Evolutionary conservation across 37 sponge, comb jelly and placozoan genomes (phyloP).

Genomic region (Bolinopsis microptera): DNA sequence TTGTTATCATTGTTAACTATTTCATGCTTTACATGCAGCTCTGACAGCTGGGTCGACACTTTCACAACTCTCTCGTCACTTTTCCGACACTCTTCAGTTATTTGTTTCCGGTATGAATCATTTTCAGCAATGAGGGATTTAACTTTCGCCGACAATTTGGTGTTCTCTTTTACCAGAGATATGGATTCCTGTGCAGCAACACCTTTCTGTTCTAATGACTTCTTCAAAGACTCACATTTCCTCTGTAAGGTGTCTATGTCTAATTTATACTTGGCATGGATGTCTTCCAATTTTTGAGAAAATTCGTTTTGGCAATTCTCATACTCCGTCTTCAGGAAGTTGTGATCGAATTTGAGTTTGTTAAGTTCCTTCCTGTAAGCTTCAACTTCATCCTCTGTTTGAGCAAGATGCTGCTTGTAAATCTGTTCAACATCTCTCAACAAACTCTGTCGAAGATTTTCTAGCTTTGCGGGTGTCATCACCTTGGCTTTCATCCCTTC

Average conservation of each 20-base stretch:
- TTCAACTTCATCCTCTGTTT: slow-evolving; percentile 62
- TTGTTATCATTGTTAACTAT: slow-evolving; percentile 38
- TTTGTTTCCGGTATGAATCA: background rate
- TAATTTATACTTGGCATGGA: slow-evolving; percentile 35
- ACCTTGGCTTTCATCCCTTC: slow-evolving; percentile 56
- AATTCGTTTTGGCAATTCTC: slow-evolving; percentile 57
- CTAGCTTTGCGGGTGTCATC: slow-evolving; percentile 47
- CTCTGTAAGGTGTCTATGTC: slow-evolving; percentile 34
- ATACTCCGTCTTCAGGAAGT: slow-evolving; percentile 53
- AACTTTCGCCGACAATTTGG: slow-evolving; percentile 28
- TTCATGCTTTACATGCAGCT: slow-evolving; percentile 55
- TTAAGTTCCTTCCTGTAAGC: slow-evolving; percentile 51
- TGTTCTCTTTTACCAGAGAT: slow-evolving; percentile 11
- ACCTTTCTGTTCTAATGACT: slow-evolving; percentile 1
- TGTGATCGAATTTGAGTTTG: slow-evolving; percentile 48
- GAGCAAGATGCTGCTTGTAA: slow-evolving; percentile 60
- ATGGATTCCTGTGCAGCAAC: slow-evolving; percentile 58
- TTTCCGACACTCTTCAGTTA: slow-evolving; percentile 30
- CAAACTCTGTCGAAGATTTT: slow-evolving; percentile 39
- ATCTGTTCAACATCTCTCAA: slow-evolving; percentile 48
- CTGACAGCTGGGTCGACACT: slow-evolving; percentile 51
- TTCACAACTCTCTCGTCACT: slow-evolving; percentile 30
- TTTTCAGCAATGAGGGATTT: slow-evolving; percentile 30
- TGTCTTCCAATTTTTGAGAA: slow-evolving; percentile 45
- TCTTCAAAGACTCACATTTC: slow-evolving; percentile 56